These are phyloP conservation scores for Diadumene lineata DNA, from an alignment of 92 coral and sea anemone genomes.

Conservation along the genomic window DNA sequence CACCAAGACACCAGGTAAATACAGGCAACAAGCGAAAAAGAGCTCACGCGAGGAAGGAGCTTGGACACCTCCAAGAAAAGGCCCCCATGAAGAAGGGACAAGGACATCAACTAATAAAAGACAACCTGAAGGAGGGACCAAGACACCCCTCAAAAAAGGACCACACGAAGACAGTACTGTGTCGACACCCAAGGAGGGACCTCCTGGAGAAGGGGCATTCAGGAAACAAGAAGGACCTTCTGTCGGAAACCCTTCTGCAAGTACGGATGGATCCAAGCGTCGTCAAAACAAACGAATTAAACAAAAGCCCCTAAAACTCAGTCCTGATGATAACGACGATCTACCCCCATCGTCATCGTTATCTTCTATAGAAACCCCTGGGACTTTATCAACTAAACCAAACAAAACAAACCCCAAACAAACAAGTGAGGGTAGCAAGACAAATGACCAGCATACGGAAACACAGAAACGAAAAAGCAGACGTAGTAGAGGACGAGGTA, in stretches of 20 bases:
- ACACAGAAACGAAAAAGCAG: background rate
- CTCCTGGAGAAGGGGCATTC: background rate
- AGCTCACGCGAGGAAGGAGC: background rate
- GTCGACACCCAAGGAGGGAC: background rate
- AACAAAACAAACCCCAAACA: no score
- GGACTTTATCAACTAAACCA: background rate
- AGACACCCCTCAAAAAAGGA: background rate
- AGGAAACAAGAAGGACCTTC: no score
- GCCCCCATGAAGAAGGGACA: background rate
- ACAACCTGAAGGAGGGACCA: background rate
- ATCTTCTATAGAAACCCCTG: background rate
- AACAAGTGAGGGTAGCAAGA: background rate
- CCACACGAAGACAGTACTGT: background rate
- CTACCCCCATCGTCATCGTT: background rate
- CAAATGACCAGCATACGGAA: background rate
- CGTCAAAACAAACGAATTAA: background rate
- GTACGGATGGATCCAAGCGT: background rate
- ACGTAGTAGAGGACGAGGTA: slow-evolving; percentile 9
- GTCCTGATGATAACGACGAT: background rate
- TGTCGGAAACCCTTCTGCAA: background rate
- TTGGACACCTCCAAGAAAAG: background rate
- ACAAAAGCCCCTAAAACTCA: background rate
- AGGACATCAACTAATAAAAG: background rate
- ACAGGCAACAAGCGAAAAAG: background rate
- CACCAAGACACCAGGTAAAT: background rate